Evolutionary conservation across 2,797 vertebrate genomes (phyloP), one percentile per base, ranked within the genome.

Genomic region (Rhadinocentrus ornatus): DNA sequence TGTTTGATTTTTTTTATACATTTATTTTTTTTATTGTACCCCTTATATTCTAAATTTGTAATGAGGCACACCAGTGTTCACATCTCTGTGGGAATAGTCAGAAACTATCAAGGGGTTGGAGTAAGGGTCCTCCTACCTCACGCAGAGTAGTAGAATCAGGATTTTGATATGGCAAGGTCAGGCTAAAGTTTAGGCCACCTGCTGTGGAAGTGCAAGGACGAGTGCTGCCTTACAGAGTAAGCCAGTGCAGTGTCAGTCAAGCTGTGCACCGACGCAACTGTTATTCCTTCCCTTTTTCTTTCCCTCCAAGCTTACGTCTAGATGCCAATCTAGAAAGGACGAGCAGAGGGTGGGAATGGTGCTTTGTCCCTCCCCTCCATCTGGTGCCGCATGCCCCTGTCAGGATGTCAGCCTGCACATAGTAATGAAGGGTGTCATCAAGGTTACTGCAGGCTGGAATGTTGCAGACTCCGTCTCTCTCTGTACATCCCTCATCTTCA

Each of bases 401-500:
- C 93, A 94, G 90, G 88, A 85, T 88, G 91, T 94, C 92, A 94
- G 87, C 86, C 88, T 76, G 87, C 88, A 88, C 83, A 91, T 86
- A 87, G 90, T 94, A 93, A 94, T 95, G 92, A 94, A 94, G 91
- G 93, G 89, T 94, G 93, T 94, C 92, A 93, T 93, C 91, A 93
- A 95, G 93, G 93, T 94, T 94, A 94, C 89, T 81, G 91, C 88
- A 83, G 84, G 81, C 85, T 92, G 91, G 91, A 93, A 80, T 68
- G 77, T 37, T 89, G 91, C 89, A 90, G 83, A 71, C 77, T 79
- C 78, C 72, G 41, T 59, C 63, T 48, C 67, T 71, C 62, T 26
- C 62, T 55, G 67, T 35, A 32, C 68, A 65, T 64, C 50, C 39
- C 69, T 81, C 71, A 78, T 78, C 62, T 59, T 62, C 46, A 18